Evolutionary conservation across 2,888 invertebrate genomes (phyloP).

Genomic region (Malacosoma neustria): DNA sequence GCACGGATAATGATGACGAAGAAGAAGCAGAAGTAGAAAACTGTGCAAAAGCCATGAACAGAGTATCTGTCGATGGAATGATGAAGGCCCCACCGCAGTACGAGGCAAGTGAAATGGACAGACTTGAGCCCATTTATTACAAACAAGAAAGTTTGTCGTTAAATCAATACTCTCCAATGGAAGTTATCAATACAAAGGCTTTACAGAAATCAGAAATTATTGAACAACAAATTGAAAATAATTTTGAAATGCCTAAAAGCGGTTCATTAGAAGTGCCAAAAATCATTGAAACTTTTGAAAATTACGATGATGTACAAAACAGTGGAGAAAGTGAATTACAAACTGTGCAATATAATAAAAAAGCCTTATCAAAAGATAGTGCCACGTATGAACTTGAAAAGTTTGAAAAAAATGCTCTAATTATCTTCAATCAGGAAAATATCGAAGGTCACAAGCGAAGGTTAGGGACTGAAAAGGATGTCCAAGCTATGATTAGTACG

Average conservation of each 20-base stretch:
- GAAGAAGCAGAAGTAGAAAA: not conserved
- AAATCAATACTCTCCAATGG: not conserved
- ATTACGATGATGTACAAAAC: not conserved
- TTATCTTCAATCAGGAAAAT: conserved; percentile 49
- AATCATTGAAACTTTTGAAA: not conserved
- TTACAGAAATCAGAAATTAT: not conserved
- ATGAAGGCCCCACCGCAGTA: not conserved
- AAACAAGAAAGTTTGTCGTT: not conserved
- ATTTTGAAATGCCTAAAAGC: not conserved
- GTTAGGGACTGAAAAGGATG: conserved; percentile 43
- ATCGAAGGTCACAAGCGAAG: conserved; percentile 35
- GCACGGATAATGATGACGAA: not conserved
- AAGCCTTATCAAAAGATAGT: conserved; percentile 31
- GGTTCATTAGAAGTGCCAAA: not conserved
- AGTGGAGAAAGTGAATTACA: not conserved
- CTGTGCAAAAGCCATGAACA: not conserved
- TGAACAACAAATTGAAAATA: not conserved
- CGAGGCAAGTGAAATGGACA: not conserved
- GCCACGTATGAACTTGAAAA: conserved; percentile 45
- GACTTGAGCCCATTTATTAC: not conserved
- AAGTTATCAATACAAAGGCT: not conserved
- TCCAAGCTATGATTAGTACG: conserved; percentile 28
- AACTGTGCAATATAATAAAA: not conserved
- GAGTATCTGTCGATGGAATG: not conserved
- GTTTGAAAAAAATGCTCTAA: conserved; percentile 43